A percentile compares a stretch with the other conserved stretches of the same genome.
Conservation (phyloP, 2,113 vertebrate genomes). For the Ptilonorhynchus violaceus region DNA sequence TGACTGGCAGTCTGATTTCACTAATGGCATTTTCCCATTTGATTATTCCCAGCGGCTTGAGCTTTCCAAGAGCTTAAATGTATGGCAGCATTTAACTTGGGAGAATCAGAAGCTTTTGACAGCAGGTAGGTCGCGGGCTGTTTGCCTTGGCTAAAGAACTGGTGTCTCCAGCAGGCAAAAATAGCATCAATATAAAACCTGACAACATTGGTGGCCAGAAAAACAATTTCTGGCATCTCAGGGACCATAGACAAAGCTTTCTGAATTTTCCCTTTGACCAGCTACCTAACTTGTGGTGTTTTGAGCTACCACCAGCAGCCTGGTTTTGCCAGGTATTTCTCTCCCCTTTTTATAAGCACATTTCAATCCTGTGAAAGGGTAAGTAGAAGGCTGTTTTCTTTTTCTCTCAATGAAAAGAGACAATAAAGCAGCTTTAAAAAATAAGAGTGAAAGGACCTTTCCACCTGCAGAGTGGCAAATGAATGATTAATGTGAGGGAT, state of each 20-base stretch:
- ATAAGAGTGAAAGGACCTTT: neutral
- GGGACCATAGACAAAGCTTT: neutral
- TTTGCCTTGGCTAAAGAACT: neutral
- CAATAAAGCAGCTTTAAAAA: neutral
- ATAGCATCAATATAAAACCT: neutral
- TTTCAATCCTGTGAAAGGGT: fast-evolving
- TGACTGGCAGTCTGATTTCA: neutral
- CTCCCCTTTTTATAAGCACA: neutral
- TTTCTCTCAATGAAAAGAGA: neutral
- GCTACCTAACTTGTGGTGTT: neutral
- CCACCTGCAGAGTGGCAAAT: neutral
- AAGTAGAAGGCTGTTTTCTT: neutral
- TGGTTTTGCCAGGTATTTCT: neutral
- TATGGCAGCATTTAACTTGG: neutral
- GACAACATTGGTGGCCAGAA: neutral
- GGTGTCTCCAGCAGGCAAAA: neutral
- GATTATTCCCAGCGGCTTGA: neutral
- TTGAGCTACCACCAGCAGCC: neutral
- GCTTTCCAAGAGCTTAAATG: neutral
- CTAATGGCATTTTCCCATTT: neutral
- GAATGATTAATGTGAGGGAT: neutral
- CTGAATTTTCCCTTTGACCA: neutral
- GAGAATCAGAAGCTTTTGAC: neutral
- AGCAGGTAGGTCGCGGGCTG: neutral
- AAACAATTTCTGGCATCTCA: neutral